phyloP scores from a whole-genome alignment of 2,888 invertebrate genomes.

The Heliconius charithonia region DNA sequence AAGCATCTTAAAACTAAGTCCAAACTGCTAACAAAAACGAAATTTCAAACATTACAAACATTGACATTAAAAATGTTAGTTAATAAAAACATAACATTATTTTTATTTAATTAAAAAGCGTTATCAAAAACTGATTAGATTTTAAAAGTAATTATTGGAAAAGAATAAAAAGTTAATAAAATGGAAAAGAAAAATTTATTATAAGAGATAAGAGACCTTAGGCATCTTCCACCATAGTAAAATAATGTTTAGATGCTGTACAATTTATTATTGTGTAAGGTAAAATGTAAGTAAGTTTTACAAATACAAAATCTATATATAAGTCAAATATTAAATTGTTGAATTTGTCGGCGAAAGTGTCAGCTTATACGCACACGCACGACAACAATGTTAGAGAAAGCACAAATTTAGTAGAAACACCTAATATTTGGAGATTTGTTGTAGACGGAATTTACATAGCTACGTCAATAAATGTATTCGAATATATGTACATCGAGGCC shows the following conservation, averaged over 20 bases:
- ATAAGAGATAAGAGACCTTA: not conserved
- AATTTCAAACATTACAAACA: no score
- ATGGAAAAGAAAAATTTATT: no score
- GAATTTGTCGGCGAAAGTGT: constrained; percentile 67
- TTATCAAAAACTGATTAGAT: not conserved
- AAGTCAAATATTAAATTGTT: constrained; percentile 58
- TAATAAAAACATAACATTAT: no score
- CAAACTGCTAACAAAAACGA: no score
- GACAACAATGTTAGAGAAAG: constrained; percentile 72
- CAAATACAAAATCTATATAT: constrained; percentile 46
- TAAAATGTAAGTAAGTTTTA: not conserved
- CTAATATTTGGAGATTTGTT: constrained; percentile 57
- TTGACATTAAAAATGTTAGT: no score
- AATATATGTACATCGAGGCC: no score
- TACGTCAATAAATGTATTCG: no score
- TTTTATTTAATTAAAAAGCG: not conserved
- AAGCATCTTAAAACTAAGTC: no score
- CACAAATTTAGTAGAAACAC: constrained; percentile 58
- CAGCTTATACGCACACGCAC: constrained; percentile 50
- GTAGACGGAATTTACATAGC: constrained; percentile 49
- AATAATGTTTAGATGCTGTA: not conserved
- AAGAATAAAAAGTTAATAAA: no score
- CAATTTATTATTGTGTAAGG: constrained; percentile 1
- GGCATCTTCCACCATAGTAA: not conserved
- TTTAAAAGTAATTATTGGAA: not conserved